Evolutionary conservation across 2,797 vertebrate genomes (phyloP).

Genomic region (Phaenicophaeus curvirostris): DNA sequence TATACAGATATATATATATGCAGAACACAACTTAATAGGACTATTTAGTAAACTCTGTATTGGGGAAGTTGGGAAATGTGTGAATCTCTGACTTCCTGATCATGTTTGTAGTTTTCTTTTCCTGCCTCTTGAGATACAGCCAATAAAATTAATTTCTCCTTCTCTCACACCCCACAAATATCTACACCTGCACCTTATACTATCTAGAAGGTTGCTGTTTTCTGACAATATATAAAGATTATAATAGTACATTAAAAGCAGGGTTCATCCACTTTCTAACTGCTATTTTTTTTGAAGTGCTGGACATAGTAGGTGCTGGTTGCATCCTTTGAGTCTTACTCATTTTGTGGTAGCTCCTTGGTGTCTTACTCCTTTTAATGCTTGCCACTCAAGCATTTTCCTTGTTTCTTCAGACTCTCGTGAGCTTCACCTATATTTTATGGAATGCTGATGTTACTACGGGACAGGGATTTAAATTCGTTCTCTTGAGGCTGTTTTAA

Average conservation of each 20-base stretch:
- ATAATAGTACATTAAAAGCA: not conserved
- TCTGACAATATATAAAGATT: not conserved
- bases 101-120: not conserved
- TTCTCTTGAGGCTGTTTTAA: not conserved
- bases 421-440: not conserved
- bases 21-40: not conserved
- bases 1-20: not conserved
- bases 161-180: not conserved
- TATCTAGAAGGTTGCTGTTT: not conserved
- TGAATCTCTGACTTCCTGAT: not conserved
- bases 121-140: not conserved
- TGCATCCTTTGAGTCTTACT: not conserved
- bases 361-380: not conserved
- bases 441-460: not conserved
- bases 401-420: not conserved
- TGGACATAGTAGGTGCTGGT: not conserved
- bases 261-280: not conserved
- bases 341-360: not conserved
- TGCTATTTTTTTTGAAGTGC: not conserved
- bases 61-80: not conserved
- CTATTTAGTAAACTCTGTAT: not conserved
- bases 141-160: not conserved
- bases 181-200: fast-evolving
- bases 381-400: not conserved
- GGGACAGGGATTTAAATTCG: not conserved